Evolutionary conservation across 2,113 vertebrate genomes (phyloP).

Genomic region (Myiagra hebetior): DNA sequence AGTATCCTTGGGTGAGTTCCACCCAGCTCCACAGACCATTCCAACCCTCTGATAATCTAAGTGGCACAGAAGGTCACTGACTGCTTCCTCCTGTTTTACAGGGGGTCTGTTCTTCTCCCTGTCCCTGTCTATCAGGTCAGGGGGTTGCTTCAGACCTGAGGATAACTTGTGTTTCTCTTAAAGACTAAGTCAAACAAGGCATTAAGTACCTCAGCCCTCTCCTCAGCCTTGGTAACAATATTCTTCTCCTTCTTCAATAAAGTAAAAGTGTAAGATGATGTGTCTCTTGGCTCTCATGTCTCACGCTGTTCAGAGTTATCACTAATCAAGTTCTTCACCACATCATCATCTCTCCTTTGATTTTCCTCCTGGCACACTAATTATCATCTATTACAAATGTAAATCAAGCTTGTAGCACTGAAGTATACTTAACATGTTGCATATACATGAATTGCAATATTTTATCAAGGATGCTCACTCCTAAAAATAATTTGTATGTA

Average conservation of each 20-base stretch:
- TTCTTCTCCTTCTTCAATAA: not conserved
- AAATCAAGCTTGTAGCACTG: slow-evolving; percentile 46
- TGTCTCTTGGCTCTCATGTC: not conserved
- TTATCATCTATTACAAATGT: slow-evolving; percentile 54
- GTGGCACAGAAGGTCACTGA: not conserved
- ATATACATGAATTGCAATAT: slow-evolving; percentile 47
- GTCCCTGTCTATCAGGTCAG: not conserved
- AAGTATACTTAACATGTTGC: slow-evolving; percentile 44
- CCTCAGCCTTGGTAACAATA: not conserved
- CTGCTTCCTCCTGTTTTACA: not conserved
- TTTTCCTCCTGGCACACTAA: slow-evolving; percentile 26
- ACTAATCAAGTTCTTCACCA: slow-evolving; percentile 40
- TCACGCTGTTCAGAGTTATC: slow-evolving; percentile 10
- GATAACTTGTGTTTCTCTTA: not conserved
- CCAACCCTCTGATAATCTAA: not conserved
- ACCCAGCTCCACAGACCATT: not conserved
- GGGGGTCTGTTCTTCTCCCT: not conserved
- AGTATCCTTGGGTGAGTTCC: not conserved
- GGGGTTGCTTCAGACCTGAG: not conserved
- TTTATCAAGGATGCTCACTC: not conserved
- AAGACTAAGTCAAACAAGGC: not conserved
- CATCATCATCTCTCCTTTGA: slow-evolving; percentile 11
- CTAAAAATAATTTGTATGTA: slow-evolving; percentile 24
- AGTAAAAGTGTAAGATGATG: not conserved
- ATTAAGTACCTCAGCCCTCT: not conserved